Percentiles rank a stretch among this genome's conserved stretches.
Conservation (phyloP, 2,797 vertebrate species). For the Brachymystax lenok region DNA sequence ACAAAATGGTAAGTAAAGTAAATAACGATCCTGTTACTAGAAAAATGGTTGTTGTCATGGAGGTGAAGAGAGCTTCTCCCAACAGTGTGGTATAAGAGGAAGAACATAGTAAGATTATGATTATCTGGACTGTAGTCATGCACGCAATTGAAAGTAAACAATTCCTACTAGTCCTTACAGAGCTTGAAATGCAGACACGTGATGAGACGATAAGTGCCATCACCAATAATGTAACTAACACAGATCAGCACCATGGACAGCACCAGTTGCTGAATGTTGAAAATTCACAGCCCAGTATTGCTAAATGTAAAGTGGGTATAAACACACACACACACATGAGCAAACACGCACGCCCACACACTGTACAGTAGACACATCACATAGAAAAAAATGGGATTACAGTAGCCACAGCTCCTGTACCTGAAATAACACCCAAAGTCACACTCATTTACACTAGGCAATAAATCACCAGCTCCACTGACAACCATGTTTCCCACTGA, state of each 20-base stretch:
- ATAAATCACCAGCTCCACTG: constrained; percentile 65
- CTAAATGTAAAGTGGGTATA: neutral
- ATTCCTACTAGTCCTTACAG: neutral
- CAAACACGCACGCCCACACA: constrained; percentile 17
- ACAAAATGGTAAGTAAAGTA: neutral
- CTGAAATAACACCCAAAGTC: constrained; percentile 45
- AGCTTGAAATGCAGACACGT: neutral
- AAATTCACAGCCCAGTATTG: neutral
- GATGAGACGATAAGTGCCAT: neutral
- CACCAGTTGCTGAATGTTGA: neutral
- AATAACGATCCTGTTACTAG: neutral
- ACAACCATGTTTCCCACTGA: constrained; percentile 61
- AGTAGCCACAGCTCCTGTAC: constrained; percentile 29
- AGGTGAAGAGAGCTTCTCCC: too few species aligned
- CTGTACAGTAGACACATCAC: neutral
- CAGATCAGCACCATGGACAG: neutral
- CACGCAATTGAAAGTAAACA: neutral
- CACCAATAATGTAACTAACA: neutral
- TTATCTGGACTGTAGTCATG: neutral
- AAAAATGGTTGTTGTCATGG: too few species aligned
- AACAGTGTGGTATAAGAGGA: neutral
- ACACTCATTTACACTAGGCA: constrained; percentile 57
- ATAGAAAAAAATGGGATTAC: constrained; percentile 30
- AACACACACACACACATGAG: neutral
- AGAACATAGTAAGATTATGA: neutral